These are phyloP conservation scores for Tragelaphus buxtoni DNA, from an alignment of 2,113 vertebrate species.

Conservation along the genomic window DNA sequence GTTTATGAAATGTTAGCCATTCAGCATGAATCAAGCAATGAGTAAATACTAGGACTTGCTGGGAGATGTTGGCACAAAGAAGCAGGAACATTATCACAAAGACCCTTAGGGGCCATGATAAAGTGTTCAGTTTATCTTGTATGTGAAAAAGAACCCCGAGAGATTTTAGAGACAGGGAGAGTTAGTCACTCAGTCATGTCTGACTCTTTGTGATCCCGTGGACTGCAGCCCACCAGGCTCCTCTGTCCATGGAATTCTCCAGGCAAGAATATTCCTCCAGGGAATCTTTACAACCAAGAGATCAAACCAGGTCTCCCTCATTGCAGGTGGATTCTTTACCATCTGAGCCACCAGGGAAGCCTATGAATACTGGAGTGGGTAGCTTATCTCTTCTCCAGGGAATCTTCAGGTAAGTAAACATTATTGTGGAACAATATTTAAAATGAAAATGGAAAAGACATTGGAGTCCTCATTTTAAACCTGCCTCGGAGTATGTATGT, in stretches of 20 bases:
- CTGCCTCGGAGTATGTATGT: not conserved
- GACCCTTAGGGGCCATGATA: not conserved
- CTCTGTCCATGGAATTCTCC: not conserved
- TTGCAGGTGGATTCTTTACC: not conserved
- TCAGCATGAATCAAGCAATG: not conserved
- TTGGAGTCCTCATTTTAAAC: not conserved
- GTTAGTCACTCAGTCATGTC: not conserved
- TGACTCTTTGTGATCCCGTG: not conserved
- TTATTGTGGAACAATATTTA: not conserved
- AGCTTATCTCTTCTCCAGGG: not conserved
- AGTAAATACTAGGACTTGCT: not conserved
- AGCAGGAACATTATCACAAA: not conserved
- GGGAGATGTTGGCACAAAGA: not conserved
- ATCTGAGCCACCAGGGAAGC: not conserved
- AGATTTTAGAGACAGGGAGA: not conserved
- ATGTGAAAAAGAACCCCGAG: not conserved
- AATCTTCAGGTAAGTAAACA: not conserved
- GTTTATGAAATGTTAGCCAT: not conserved
- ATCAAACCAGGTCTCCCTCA: not conserved
- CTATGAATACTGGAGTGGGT: not conserved
- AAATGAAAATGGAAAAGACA: not conserved
- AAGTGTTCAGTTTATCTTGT: not conserved
- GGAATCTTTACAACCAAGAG: not conserved
- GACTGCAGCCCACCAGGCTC: not conserved
- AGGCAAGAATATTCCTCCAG: not conserved